Base-by-base conservation (phyloP, 1,140 invertebrate species). In the Papilio machaon region DNA sequence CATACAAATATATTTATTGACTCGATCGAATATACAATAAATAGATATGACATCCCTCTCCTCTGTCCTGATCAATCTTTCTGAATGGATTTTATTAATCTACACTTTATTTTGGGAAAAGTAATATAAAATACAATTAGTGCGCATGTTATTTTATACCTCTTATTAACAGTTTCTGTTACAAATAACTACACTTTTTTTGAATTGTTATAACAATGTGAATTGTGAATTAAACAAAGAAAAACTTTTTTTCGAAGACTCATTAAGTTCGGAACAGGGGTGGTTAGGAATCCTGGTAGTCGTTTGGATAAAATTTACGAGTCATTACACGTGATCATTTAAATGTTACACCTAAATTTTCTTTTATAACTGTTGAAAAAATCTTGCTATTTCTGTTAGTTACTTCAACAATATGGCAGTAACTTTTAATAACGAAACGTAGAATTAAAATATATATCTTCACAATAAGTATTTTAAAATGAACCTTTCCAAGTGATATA, bases 291-390 rank as follows among this genome's bases (percentile, higher is more conserved):
- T 35, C 64, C 30, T 35, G 64, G 64, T 9, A 70, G 64, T 70
- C 23, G 15, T 70, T 70, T 70, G 13, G 30, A 70, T 70, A 70
- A 38, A 17, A 70, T 70, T 70, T 70, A 70, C 64, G 64, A 70
- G 30, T 70, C 64, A 70, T 70, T 70, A 70, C 64, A 35, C 64
- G 64, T 70, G 30, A 70, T 11, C 15, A 38, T 35, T 38, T 70
- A 70, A 70, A 70, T 30, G 23, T 30, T 30, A 2, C 13, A 35
- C 64, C 11, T 35, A 67, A 67, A 67, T 67, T 2, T 67, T 67
- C 30, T 67, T 30, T 67, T 64, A 64, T 23, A 64, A 23, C 9
- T 23, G 2, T 11, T 30, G 54, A 60, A 67, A 67, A 30, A 67
- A 67, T 38, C n/a, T 54, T n/a, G 17, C 7, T 19, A 9, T 58